These are phyloP conservation scores for Paratrypauchen microcephalus DNA, from an alignment of 2,797 vertebrate species.

Conservation along the genomic window DNA sequence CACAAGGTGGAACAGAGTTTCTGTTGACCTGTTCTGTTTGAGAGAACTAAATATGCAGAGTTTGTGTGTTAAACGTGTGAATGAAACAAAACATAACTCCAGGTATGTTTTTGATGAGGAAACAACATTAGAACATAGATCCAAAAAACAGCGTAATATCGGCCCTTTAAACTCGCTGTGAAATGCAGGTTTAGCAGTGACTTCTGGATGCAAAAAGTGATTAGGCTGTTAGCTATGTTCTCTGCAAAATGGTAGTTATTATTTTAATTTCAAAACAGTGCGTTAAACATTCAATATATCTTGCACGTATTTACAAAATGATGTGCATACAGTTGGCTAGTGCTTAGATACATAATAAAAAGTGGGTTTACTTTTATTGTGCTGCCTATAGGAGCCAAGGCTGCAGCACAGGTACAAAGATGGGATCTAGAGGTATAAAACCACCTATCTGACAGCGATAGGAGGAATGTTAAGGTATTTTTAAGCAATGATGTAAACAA, in stretches of 20 bases:
- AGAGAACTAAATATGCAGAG: too few species aligned
- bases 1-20: too few species aligned
- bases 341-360: slow-evolving; percentile 59
- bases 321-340: slow-evolving; percentile 72
- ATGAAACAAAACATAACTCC: too few species aligned
- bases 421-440: slow-evolving; percentile 59
- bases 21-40: neutral
- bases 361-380: slow-evolving; percentile 30
- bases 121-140: too few species aligned
- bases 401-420: slow-evolving; percentile 58
- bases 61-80: too few species aligned
- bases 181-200: slow-evolving; percentile 27
- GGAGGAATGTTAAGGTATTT: slow-evolving; percentile 54
- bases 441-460: slow-evolving; percentile 46
- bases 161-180: slow-evolving; percentile 41
- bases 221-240: slow-evolving; percentile 32
- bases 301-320: slow-evolving; percentile 72
- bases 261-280: slow-evolving; percentile 60
- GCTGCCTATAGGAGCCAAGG: slow-evolving; percentile 41
- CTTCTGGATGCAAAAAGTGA: slow-evolving; percentile 33
- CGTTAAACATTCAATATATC: slow-evolving; percentile 67
- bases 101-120: too few species aligned
- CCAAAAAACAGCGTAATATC: too few species aligned
- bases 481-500: slow-evolving; percentile 58
- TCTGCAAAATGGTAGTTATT: slow-evolving; percentile 40